phyloP scores from a whole-genome alignment of 2,888 invertebrate genomes.

The Calameuta pallipes region DNA sequence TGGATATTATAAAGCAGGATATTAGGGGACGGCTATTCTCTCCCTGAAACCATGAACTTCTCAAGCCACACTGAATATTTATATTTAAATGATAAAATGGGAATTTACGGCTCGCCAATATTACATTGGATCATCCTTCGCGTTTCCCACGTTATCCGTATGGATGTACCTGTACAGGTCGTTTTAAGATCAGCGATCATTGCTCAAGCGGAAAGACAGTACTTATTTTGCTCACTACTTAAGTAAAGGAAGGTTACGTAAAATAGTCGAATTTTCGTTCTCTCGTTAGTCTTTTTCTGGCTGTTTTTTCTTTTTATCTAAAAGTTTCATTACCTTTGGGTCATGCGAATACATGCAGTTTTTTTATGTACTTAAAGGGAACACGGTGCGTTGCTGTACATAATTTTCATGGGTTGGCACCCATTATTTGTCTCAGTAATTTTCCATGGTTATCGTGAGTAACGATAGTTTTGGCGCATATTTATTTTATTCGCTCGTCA shows the following conservation, averaged over 20 bases:
- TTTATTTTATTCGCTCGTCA: background rate
- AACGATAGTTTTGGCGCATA: background rate
- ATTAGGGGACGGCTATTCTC: background rate
- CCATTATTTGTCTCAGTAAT: background rate
- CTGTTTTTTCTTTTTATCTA: background rate
- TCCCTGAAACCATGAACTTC: background rate
- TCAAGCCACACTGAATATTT: background rate
- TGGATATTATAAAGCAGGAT: background rate
- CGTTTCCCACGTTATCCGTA: background rate
- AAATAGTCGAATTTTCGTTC: background rate
- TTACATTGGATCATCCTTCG: background rate
- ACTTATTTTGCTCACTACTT: background rate
- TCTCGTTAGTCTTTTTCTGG: background rate
- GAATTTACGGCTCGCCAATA: background rate
- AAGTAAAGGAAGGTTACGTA: background rate
- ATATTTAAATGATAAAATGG: background rate
- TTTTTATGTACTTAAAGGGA: background rate
- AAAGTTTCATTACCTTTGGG: background rate
- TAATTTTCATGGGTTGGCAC: background rate
- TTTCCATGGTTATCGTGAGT: background rate
- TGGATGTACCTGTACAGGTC: background rate
- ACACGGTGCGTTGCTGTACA: background rate
- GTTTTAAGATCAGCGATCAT: background rate
- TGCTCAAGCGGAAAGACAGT: background rate
- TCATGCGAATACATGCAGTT: background rate